phyloP scores from a whole-genome alignment of 2,797 vertebrate genomes.

The Halcyon leucocephala region DNA sequence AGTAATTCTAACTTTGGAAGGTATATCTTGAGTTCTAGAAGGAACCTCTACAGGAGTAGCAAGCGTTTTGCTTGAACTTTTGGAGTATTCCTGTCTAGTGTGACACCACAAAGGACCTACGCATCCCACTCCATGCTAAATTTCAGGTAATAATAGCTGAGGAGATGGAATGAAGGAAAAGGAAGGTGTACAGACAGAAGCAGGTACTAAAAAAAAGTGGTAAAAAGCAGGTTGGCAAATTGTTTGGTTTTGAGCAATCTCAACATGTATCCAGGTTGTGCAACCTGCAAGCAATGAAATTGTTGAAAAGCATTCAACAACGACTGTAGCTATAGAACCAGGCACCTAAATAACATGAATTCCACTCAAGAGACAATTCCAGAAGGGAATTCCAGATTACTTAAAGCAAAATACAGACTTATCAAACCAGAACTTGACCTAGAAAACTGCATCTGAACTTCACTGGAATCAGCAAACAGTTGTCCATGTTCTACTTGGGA shows the following conservation, averaged over 20 bases:
- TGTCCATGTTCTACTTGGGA: background rate
- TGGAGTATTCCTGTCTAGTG: background rate
- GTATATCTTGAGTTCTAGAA: background rate
- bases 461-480: background rate
- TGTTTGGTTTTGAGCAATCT: background rate
- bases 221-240: background rate
- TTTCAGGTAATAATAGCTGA: background rate
- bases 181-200: background rate
- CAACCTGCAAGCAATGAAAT: background rate
- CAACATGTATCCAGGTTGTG: background rate
- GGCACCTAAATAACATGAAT: background rate
- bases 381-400: background rate
- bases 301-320: background rate
- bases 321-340: background rate
- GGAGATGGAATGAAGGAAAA: background rate
- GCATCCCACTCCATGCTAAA: background rate
- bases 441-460: background rate
- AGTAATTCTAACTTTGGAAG: background rate
- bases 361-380: background rate
- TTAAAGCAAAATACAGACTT: background rate
- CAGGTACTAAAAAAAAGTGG: background rate
- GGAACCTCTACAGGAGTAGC: background rate
- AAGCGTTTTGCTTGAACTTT: background rate
- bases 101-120: background rate
- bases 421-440: background rate